These are phyloP conservation scores for Lasaia peninsularis DNA, from an alignment of 1,140 invertebrate species.

Conservation along the genomic window DNA sequence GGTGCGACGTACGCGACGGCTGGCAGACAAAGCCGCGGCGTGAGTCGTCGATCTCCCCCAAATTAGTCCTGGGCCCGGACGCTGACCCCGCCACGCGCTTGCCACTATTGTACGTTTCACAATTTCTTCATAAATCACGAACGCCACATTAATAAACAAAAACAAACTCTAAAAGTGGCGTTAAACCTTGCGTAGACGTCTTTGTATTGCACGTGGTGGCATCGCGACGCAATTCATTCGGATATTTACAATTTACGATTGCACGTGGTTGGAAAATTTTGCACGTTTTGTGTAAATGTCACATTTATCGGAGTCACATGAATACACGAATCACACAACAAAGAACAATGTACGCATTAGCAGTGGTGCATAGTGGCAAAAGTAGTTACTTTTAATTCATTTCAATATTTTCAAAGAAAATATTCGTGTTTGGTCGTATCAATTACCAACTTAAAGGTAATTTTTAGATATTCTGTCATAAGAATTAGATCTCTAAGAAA, in stretches of 20 bases:
- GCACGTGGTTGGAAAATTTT: constrained; percentile 1
- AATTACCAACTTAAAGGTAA: too few species aligned
- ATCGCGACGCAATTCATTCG: constrained; percentile 20
- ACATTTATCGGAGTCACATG: too few species aligned
- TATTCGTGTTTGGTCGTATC: too few species aligned
- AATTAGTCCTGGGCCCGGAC: constrained; percentile 73
- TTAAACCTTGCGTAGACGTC: neutral
- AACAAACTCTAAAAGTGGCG: neutral
- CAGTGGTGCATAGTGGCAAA: too few species aligned
- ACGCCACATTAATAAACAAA: constrained; percentile 5
- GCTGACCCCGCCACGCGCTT: constrained; percentile 56
- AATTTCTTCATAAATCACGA: constrained; percentile 4
- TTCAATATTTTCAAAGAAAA: too few species aligned
- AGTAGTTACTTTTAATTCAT: too few species aligned
- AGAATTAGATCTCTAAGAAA: too few species aligned
- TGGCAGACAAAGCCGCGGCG: constrained; percentile 61
- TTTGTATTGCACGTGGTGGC: constrained; percentile 21
- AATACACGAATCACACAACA: neutral
- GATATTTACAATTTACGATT: neutral
- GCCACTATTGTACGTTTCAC: constrained; percentile 25
- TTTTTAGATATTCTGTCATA: too few species aligned
- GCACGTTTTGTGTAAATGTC: neutral
- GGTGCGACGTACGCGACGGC: constrained; percentile 40
- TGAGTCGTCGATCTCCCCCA: constrained; percentile 73
- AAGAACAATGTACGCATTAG: too few species aligned